Evolutionary conservation across 2,888 invertebrate species (phyloP).

Genomic region (Epinotia brunnichana): DNA sequence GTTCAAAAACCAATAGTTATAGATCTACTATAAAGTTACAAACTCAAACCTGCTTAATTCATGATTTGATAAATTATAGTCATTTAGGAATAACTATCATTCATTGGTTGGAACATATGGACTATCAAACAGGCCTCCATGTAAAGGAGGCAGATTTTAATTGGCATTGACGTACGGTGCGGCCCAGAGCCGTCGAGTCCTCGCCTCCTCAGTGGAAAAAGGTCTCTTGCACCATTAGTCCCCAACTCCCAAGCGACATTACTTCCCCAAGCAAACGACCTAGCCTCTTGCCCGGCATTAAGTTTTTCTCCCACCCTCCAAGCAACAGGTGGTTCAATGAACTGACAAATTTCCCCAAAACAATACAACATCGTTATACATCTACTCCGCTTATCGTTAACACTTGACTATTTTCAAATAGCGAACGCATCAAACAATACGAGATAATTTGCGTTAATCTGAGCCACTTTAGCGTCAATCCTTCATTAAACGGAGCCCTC

Average conservation of each 20-base stretch:
- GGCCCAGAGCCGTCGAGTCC: conserved; percentile 7
- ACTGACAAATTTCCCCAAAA: conserved; percentile 61
- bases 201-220: background rate
- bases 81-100: background rate
- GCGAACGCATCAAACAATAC: conserved; percentile 53
- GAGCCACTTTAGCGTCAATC: conserved; percentile 75
- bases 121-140: conserved; percentile 49
- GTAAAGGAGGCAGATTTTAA: conserved; percentile 74
- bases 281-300: conserved; percentile 57
- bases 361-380: conserved; percentile 47
- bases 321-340: conserved; percentile 74
- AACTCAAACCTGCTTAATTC: background rate
- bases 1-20: background rate
- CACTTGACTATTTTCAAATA: conserved; percentile 23
- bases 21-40: background rate
- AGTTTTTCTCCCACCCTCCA: conserved; percentile 73
- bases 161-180: conserved; percentile 65
- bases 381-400: conserved; percentile 33
- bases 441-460: conserved; percentile 66
- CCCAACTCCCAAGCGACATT: background rate
- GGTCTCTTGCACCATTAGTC: background rate
- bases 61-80: background rate
- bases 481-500: conserved; percentile 75
- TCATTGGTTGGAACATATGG: too few relatives aligned
- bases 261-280: conserved; percentile 7